Evolutionary conservation across 23 tunicate genomes (phyloP), one percentile per base, ranked within the genome.

Genomic region (Halocynthia roretzi): DNA sequence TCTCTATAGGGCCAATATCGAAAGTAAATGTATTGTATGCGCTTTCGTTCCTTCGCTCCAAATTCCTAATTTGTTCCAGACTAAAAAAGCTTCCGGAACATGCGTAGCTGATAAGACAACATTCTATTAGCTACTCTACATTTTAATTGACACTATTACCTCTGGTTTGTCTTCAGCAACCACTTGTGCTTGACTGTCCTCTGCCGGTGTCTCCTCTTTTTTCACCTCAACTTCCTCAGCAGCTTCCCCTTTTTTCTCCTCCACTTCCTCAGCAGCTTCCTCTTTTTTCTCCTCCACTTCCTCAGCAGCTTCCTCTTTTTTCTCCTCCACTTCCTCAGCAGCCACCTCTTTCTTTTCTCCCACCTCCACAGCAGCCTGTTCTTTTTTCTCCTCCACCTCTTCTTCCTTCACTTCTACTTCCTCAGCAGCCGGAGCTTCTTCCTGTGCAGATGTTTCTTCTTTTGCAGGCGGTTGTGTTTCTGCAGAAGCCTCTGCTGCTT

Each of bases 401-500:
- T 17, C 75, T 60, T 10, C 44, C 15, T 52, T 15, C 0, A 48
- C 83, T 31, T 31, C 44, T 12, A 49, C 23, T 54, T 66, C 75
- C 58, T 31, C 81, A 20, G n/a, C 54, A 23, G 81, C 55, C 2
- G 71, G 10, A 8, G 31, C 71, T 31, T 61, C 81, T 61, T 10
- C 10, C 22, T 44, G 53, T n/a, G 71, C n/a, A 62, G 15, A 6
- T 5, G 75, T 1, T 9, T 22, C 54, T 22, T 54, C 1, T 61
- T 62, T 75, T 77, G 40, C 71, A 48, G 44, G 4, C 4, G 14
- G 5, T 6, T 17, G 52, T 77, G 31, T 6, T 23, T 5, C 81
- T 62, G 81, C 48, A 50, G 53, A 51, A 22, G 73, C 72, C n/a
- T 56, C 80, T 17, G 80, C 80, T 76, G 80, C 48, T 57, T 56